Percentiles rank a stretch among this genome's conserved stretches.
phyloP scores from a whole-genome alignment of 1,140 invertebrate species.

The Drosophila ogumai region DNA sequence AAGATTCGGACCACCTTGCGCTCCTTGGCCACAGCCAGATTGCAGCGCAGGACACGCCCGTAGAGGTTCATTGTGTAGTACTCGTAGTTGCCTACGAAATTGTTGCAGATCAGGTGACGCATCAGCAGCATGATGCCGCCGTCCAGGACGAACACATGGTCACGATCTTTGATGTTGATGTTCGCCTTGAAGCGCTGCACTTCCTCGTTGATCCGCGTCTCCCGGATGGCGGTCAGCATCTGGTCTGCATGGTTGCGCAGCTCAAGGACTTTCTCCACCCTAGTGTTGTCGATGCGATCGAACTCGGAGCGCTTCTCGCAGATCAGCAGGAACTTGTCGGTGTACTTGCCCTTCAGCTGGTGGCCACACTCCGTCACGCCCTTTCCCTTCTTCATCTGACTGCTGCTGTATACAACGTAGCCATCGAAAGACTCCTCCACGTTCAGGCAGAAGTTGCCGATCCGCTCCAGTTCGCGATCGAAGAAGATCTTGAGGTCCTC shows the following conservation, averaged over 20 bases:
- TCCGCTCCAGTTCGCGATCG: conserved; percentile 69
- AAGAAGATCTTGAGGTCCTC: conserved; percentile 72
- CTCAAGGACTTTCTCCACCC: conserved; percentile 67
- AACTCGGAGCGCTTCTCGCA: conserved; percentile 75
- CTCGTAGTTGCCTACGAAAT: conserved; percentile 68
- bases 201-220: conserved; percentile 72
- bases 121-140: conserved; percentile 76
- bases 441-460: conserved; percentile 70
- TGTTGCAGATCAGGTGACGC: conserved; percentile 70
- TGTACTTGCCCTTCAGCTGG: conserved; percentile 73
- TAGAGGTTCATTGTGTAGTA: conserved; percentile 79
- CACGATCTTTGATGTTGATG: conserved; percentile 74
- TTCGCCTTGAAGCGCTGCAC: conserved; percentile 70
- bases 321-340: conserved; percentile 74
- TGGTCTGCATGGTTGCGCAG: conserved; percentile 65
- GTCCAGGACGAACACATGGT: conserved; percentile 72
- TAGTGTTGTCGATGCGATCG: conserved; percentile 70
- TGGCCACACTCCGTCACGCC: conserved; percentile 67
- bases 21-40: conserved; percentile 67
- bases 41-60: conserved; percentile 67
- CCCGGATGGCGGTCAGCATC: conserved; percentile 62
- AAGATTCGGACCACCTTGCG: conserved; percentile 74
- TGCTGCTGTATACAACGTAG: conserved; percentile 75
- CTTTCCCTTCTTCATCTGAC: conserved; percentile 71
- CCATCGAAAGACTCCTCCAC: conserved; percentile 75